Evolutionary conservation across 92 coral and sea anemone genomes (phyloP).

Genomic region (Phenganax subtilis): DNA sequence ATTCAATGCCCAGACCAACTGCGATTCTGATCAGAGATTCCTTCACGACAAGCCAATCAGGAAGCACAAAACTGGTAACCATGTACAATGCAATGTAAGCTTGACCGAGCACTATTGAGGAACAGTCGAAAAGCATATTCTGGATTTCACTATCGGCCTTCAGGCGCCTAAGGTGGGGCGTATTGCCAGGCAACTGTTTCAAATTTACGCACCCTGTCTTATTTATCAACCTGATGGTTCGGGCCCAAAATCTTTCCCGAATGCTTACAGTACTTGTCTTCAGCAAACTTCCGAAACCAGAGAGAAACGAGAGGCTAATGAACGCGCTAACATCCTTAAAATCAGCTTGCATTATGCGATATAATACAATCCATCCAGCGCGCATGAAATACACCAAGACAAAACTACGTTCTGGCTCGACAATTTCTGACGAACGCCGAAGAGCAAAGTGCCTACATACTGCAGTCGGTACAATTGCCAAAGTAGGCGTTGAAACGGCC

Average conservation of each 20-base stretch:
- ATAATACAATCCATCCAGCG: conserved; percentile 45
- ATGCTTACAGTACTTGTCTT: conserved; percentile 57
- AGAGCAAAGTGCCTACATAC: conserved; percentile 24
- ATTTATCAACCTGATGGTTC: conserved; percentile 19
- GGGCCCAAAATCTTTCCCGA: conserved; percentile 48
- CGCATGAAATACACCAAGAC: conserved; percentile 43
- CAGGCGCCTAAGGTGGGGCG: conserved; percentile 68
- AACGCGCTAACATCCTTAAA: conserved; percentile 48
- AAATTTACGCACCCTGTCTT: conserved; percentile 27
- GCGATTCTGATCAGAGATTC: conserved; percentile 47
- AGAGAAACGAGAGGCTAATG: conserved; percentile 54
- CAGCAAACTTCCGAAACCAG: conserved; percentile 52
- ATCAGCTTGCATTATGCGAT: conserved; percentile 67
- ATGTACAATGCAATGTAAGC: background rate
- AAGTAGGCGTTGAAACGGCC: conserved; percentile 50
- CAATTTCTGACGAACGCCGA: conserved; percentile 42
- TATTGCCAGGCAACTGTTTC: conserved; percentile 9
- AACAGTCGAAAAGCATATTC: conserved; percentile 58
- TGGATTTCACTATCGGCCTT: conserved; percentile 71
- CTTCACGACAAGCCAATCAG: background rate
- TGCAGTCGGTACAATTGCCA: conserved; percentile 33
- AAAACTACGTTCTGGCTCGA: conserved; percentile 50
- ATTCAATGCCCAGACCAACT: conserved; percentile 59
- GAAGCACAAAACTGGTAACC: background rate
- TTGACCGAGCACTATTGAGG: conserved; percentile 14